phyloP scores from a whole-genome alignment of 2,113 vertebrate species.

The Himantopus leucocephalus region DNA sequence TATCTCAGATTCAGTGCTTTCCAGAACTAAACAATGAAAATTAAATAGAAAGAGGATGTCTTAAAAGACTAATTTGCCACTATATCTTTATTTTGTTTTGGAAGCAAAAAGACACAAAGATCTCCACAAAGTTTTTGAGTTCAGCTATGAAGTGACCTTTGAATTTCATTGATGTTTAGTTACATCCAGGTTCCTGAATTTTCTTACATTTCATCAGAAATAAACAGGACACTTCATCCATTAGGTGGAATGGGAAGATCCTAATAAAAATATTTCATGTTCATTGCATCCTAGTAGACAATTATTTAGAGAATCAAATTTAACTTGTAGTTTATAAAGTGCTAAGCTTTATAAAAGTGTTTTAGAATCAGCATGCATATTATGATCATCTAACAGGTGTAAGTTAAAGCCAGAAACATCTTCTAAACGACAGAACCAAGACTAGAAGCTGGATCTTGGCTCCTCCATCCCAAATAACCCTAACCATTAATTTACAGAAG shows the following conservation, averaged over 20 bases:
- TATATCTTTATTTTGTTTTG: not conserved
- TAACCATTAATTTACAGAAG: not conserved
- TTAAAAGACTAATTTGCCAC: not conserved
- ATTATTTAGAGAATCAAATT: not conserved
- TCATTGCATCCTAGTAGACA: not conserved
- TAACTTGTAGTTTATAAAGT: not conserved
- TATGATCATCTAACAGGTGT: not conserved
- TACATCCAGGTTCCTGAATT: not conserved
- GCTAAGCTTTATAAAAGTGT: not conserved
- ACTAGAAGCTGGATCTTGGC: not conserved
- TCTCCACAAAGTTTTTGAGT: not conserved
- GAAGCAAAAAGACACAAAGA: not conserved
- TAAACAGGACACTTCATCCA: not conserved
- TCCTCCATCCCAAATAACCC: not conserved
- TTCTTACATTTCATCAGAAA: not conserved
- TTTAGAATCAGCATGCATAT: not conserved
- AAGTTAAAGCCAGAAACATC: not conserved
- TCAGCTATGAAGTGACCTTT: not conserved
- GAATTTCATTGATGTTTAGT: not conserved
- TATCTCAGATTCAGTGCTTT: not conserved
- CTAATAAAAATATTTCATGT: not conserved
- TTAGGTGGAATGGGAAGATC: not conserved
- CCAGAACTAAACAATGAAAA: not conserved
- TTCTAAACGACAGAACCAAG: not conserved
- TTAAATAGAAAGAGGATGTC: not conserved